Conservation (phyloP, 2,113 vertebrate genomes). For the Felis catus region F.catus_Fca126_mat1.0 CM031418.1:135055501-135056000, state of each 20-base stretch:
- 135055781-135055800: not conserved
- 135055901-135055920: not conserved
- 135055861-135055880: not conserved
- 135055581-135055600: not conserved
- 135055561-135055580: not conserved
- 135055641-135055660: not conserved
- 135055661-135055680: not conserved
- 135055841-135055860: not conserved
- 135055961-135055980: not conserved
- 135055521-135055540: rapidly evolving
- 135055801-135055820: not conserved
- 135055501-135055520: not conserved
- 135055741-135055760: not conserved
- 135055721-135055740: not conserved
- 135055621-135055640: not conserved
- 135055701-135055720: not conserved
- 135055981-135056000: not conserved
- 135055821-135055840: not conserved
- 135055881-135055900: not conserved
- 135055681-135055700: not conserved
- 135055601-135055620: not conserved
- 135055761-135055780: not conserved
- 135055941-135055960: not conserved
- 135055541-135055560: not conserved
- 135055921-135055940: not conserved